Conservation (phyloP, 2,113 vertebrate species). For the Toxotes chatareus region DNA sequence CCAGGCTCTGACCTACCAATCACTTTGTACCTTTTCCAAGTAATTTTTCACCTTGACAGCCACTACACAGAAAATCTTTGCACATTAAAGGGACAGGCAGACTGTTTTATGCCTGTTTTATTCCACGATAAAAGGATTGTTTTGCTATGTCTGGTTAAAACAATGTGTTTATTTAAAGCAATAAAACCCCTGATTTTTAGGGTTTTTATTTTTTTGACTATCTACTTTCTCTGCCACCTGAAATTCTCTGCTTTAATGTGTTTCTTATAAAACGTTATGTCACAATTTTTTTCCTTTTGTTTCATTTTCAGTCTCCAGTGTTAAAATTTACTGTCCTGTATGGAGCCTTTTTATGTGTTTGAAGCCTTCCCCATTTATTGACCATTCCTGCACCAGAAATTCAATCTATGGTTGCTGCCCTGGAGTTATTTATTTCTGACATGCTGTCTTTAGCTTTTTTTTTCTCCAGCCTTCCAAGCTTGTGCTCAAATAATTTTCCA, state of each 20-base stretch:
- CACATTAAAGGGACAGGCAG: slow-evolving; percentile 41
- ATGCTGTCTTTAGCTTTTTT: background rate
- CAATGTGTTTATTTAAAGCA: slow-evolving; percentile 20
- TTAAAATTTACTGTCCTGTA: slow-evolving; percentile 25
- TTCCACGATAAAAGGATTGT: slow-evolving; percentile 11
- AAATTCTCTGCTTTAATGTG: background rate
- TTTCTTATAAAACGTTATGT: background rate
- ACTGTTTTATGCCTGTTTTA: slow-evolving; percentile 21
- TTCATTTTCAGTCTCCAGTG: background rate
- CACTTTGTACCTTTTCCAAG: slow-evolving; percentile 55
- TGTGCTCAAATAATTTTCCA: background rate
- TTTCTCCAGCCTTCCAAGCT: slow-evolving; percentile 21
- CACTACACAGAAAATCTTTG: slow-evolving; percentile 40
- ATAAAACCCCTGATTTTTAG: background rate
- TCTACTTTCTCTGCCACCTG: slow-evolving; percentile 3
- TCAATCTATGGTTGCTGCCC: slow-evolving; percentile 19
- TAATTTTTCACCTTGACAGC: slow-evolving; percentile 64
- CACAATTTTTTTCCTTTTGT: background rate
- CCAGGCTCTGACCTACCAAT: slow-evolving; percentile 58
- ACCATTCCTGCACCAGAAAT: slow-evolving; percentile 11
- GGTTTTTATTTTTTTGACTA: background rate
- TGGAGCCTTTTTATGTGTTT: slow-evolving; percentile 22
- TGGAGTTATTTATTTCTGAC: slow-evolving; percentile 36
- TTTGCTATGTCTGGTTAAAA: slow-evolving; percentile 1
- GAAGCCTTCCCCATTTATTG: slow-evolving; percentile 43